A percentile compares a stretch with the other conserved stretches of the same genome.
Conservation (phyloP, 1,140 invertebrate species). For the Apolygus lucorum region DNA sequence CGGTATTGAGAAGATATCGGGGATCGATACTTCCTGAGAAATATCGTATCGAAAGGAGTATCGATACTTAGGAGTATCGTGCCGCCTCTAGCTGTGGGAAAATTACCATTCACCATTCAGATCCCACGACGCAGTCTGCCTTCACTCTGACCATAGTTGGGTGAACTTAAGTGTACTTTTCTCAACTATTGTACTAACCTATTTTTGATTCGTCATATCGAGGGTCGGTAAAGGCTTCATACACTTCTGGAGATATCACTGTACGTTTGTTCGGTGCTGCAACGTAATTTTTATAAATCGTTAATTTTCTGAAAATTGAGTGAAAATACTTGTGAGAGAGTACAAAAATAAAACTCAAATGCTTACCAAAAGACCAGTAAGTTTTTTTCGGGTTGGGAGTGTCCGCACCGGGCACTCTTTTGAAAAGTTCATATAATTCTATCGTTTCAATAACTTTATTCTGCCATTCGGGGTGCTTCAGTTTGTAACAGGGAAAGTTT, state of each 20-base stretch:
- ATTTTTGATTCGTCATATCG: not conserved
- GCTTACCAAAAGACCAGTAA: not conserved
- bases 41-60: no score
- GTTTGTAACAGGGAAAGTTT: conserved; percentile 5
- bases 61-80: no score
- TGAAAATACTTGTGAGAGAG: not conserved
- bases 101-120: no score
- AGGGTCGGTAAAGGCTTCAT: not conserved
- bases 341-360: no score
- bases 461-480: not conserved
- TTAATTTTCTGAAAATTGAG: not conserved
- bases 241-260: not conserved
- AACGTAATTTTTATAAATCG: not conserved
- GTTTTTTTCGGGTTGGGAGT: not conserved
- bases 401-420: not conserved
- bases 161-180: no score
- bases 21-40: no score
- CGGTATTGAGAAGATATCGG: no score
- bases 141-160: no score
- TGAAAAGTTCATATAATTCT: not conserved
- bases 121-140: no score
- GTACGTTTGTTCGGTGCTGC: not conserved
- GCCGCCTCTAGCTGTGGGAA: no score
- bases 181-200: not conserved
- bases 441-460: not conserved